Evolutionary conservation across 1,140 invertebrate genomes (phyloP), one percentile per base, ranked within the genome.

Genomic region (Macrobrachium rosenbergii): DNA sequence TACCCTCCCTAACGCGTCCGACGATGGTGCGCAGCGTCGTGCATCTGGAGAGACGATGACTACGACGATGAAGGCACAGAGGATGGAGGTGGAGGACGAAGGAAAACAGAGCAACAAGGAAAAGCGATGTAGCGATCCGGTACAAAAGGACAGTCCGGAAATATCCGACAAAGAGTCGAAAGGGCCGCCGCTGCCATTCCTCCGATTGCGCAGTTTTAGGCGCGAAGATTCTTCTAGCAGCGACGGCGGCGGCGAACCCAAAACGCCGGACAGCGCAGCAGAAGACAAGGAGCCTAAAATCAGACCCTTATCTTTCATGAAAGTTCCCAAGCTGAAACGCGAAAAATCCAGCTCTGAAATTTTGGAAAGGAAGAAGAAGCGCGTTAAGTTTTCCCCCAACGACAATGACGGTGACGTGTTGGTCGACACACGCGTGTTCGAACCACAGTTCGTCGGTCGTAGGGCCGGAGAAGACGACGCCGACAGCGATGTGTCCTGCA

Each of bases 21-120:
- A 82, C 69, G 85, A 79, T 62, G 58, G 85, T 87, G 85, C 52
- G 85, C 85, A 87, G 85, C 45, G 43, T 81, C 85, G 85, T 87
- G 78, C 78, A 60, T 76, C 85, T 45, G 72, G 60, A 59, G 69
- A 80, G 78, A 59, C 58, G 64, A 69, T 58, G 28, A 59, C 28
- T n/a, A 52, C 75, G 23, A 86, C 78, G 58, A 80, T 43, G 45
- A 63, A 28, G 83, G 17, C 37, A 23, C 83, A 84, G 62, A 75
- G 83, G 17, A 67, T 43, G 75, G 43, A 84, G 60, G 43, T 67
- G 52, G 12, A 62, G 63, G 67, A 52, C 11, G 45, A 21, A 80
- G 45, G 45, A 60, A 19, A 73, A 77, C n/a, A 37, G 14, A 17
- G n/a, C n/a, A 12, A 45, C 80, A 62, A 58, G 52, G 43, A 79